Conservation (phyloP, 2,888 invertebrate genomes). For the Metalampra italica region DNA sequence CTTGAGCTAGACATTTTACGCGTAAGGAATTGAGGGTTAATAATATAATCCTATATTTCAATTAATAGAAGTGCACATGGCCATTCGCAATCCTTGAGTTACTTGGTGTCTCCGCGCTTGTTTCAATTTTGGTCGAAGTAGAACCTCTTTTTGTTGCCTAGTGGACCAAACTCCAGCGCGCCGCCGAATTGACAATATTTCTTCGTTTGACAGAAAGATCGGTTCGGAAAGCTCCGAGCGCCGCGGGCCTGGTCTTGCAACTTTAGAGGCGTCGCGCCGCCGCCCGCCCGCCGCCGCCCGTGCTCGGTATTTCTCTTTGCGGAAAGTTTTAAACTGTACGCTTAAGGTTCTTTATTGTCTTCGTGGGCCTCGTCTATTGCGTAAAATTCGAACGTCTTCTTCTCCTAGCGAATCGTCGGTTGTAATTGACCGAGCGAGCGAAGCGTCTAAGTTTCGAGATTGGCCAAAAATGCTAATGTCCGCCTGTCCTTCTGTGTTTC, state of each 20-base stretch:
- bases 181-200: constrained; percentile 56
- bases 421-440: too few species aligned
- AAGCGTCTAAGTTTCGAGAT: too few species aligned
- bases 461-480: too few species aligned
- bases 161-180: constrained; percentile 33
- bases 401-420: constrained; percentile 42
- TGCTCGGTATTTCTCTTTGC: constrained; percentile 56
- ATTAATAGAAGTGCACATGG: too few species aligned
- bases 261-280: constrained; percentile 46
- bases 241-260: constrained; percentile 56
- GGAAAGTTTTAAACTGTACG: constrained; percentile 70
- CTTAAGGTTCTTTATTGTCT: constrained; percentile 73
- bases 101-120: constrained; percentile 9
- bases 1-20: too few species aligned
- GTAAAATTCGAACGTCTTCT: constrained; percentile 58
- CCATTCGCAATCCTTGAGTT: too few species aligned
- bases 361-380: constrained; percentile 48
- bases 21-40: too few species aligned
- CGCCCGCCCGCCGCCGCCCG: constrained; percentile 24
- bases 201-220: constrained; percentile 65
- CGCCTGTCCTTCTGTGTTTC: too few species aligned
- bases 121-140: constrained; percentile 17
- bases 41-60: too few species aligned
- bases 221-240: constrained; percentile 33
- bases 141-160: constrained; percentile 36